Evolutionary conservation across 2,888 invertebrate species (phyloP), one percentile per base, ranked within the genome.

Genomic region (Lochmaea crataegi): DNA sequence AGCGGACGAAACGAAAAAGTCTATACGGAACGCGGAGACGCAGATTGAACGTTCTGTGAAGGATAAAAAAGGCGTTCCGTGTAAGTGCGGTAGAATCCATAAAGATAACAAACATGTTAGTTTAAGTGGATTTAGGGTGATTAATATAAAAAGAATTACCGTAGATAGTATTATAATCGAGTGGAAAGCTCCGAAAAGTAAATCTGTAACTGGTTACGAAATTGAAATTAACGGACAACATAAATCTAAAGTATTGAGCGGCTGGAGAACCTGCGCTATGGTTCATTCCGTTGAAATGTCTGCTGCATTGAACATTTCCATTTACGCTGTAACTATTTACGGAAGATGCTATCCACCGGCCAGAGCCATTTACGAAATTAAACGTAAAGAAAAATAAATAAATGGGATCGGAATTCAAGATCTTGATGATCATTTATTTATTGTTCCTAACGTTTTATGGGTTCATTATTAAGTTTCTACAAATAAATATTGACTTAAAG

Each of bases 311-410:
- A 80, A 82, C 71, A 81, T 83, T 12, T 79, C 81, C 18, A 79
- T 83, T 68, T 83, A 82, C 63, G 80, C 83, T 41, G 78, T 83
- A 12, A 80, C 80, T 14, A 74, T 68, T 51, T 77, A 75, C 72
- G 83, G 83, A 56, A 75, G 81, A 60, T 80, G 81, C 38, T 79
- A 82, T 73, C 83, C 81, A 11, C 83, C 83, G 4, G 83, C 83
- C 12, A 81, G 80, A 18, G 83, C 83, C 12, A 82, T 82, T 32
- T 83, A 82, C 67, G 82, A 82, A 77, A 81, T 83, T n/a, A 78
- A 63, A 42, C 69, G 18, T 45, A 74, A 69, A 38, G n/a, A 32
- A 16, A 68, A 68, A 60, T 48, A 16, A 42, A 16, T 32, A 56
- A 18, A 16, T 56, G 18, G 22, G n/a, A 18, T 16, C 9, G 32